Evolutionary conservation across 2,888 invertebrate genomes (phyloP), one percentile per base, ranked within the genome.

Genomic region (Chloroclysta siterata): DNA sequence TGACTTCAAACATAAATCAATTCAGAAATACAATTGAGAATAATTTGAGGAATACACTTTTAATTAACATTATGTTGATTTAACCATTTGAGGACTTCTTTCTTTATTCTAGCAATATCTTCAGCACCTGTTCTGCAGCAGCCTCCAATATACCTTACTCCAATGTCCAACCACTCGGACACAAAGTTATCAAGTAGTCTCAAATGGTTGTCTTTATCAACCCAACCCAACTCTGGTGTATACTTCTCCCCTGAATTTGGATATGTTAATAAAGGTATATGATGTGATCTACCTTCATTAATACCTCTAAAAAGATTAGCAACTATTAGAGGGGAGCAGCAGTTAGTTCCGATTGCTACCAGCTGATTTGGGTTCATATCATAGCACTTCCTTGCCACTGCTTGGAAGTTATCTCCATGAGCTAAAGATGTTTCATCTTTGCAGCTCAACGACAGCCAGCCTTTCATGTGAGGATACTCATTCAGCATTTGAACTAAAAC

Each of bases 361-460:
- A 98, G 87, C 68, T 94, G 94, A 1, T 88, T 80, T 0, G 87
- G 80, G 80, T 97, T 96, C 4, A 93, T 86, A 5, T 95, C 94
- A 91, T 93, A 97, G 81, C 97, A 95, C 29, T 93, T 90, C 44
- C 89, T 89, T 0, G 95, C 96, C 0, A 95, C 95, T 33, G 94
- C 94, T 68, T 94, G 92, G 75, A 98, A 96, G 41, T 93, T 86
- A 74, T 97, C 98, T 7, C 98, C 98, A 83, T 96, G 95, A 0
- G 96, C 95, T 59, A 96, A 94, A 50, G 75, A 84, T 10, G 74
- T 76, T n/a, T 82, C 85, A 81, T 93, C 87, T 75, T 95, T 95
- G 82, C 98, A 97, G 67, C 97, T 97, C 78, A 98, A 97, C 5
- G 97, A 94, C 8, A 99, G 87, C 98, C 98, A 99, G n/a, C 96